These are phyloP conservation scores for Balearica regulorum DNA, from an alignment of 2,797 vertebrate species.

Conservation along the genomic window DNA sequence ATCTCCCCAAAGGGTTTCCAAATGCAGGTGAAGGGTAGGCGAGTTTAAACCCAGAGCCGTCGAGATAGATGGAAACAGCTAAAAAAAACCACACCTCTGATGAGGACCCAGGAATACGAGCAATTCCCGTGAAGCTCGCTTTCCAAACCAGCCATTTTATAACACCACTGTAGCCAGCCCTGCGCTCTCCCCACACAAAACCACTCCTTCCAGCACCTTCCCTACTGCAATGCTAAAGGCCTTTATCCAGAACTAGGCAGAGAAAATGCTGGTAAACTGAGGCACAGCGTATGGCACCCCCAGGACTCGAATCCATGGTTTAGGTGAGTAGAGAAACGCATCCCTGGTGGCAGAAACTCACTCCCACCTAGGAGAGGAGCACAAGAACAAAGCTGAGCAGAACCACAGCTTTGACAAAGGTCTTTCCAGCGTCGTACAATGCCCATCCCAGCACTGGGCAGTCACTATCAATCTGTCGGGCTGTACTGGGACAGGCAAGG, in stretches of 20 bases:
- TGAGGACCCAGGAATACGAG: rapidly evolving
- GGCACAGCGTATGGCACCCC: background rate
- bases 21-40: rapidly evolving
- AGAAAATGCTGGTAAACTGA: background rate
- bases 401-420: background rate
- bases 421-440: background rate
- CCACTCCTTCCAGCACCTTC: background rate
- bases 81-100: rapidly evolving
- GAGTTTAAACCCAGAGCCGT: background rate
- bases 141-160: background rate
- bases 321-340: rapidly evolving
- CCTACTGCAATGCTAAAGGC: rapidly evolving
- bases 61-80: background rate
- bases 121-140: rapidly evolving
- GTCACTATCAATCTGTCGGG: background rate
- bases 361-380: too few species aligned
- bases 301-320: background rate
- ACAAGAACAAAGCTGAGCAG: background rate
- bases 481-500: background rate
- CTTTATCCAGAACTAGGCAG: background rate
- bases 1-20: background rate
- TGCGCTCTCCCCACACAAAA: background rate
- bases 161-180: rapidly evolving
- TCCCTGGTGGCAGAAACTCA: background rate
- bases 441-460: background rate